Percentiles rank a stretch among this genome's conserved stretches.
These are phyloP conservation scores for Hesperophylax magnus DNA, from an alignment of 1,140 invertebrate species.

Conservation along the genomic window DNA sequence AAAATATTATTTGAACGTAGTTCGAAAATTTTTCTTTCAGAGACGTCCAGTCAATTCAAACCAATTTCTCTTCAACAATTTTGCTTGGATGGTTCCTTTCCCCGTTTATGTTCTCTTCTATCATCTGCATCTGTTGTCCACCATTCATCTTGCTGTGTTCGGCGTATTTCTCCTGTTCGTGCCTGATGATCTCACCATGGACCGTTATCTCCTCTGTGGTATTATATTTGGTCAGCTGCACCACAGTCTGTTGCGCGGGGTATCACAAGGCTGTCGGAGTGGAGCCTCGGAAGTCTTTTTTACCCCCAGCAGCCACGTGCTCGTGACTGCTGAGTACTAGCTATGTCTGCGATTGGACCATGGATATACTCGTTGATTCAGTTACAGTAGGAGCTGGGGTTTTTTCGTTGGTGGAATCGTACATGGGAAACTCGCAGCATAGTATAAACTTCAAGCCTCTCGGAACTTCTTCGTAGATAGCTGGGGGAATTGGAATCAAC, in stretches of 20 bases:
- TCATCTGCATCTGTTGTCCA: neutral
- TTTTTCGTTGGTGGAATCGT: constrained; percentile 81
- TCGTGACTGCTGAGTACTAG: constrained; percentile 76
- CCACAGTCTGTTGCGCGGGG: constrained; percentile 33
- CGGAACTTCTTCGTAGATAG: constrained; percentile 87
- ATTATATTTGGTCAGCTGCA: constrained; percentile 11
- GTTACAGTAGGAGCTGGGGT: constrained; percentile 76
- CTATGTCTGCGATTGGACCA: constrained; percentile 83
- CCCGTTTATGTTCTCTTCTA: constrained; percentile 19
- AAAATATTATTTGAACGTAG: too few species aligned
- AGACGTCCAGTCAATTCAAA: constrained; percentile 31
- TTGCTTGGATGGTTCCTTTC: constrained; percentile 35
- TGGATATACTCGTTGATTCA: constrained; percentile 81
- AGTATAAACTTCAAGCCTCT: constrained; percentile 84
- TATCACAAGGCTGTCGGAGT: constrained; percentile 56
- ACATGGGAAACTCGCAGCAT: constrained; percentile 91
- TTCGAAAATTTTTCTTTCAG: neutral
- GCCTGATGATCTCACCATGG: constrained; percentile 1
- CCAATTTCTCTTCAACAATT: constrained; percentile 53
- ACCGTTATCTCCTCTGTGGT: constrained; percentile 32
- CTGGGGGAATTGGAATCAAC: constrained; percentile 87
- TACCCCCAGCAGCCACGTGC: constrained; percentile 62
- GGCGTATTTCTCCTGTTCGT: constrained; percentile 5
- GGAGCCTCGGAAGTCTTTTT: constrained; percentile 44
- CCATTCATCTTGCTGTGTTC: constrained; percentile 9